Conservation (phyloP, 2,888 invertebrate genomes). For the Clusia tigrina region DNA sequence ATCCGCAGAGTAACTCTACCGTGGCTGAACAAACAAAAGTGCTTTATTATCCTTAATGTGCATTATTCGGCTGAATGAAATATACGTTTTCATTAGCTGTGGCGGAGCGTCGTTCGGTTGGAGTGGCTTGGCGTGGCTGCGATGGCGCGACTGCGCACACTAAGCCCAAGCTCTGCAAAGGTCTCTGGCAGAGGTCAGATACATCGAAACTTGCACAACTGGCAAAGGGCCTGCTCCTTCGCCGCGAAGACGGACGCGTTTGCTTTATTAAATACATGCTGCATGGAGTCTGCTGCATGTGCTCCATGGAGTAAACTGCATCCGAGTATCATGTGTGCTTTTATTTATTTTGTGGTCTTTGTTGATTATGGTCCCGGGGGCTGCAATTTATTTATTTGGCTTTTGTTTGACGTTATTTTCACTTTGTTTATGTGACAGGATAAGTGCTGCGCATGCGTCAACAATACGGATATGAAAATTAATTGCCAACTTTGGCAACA, state of each 20-base stretch:
- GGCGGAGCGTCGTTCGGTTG: not conserved
- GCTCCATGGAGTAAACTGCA: constrained; percentile 22
- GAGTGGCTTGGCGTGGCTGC: not conserved
- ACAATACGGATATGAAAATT: constrained; percentile 31
- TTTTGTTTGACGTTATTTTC: constrained; percentile 33
- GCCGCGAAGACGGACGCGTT: not conserved
- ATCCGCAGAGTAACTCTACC: no score
- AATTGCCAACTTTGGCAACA: constrained; percentile 27
- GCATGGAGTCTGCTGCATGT: constrained; percentile 12
- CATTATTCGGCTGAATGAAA: constrained; percentile 42
- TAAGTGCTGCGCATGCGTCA: constrained; percentile 35
- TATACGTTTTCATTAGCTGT: constrained; percentile 44
- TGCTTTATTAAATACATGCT: constrained; percentile 3
- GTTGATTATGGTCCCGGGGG: constrained; percentile 25
- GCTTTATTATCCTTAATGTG: constrained; percentile 47
- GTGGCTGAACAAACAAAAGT: constrained; percentile 39
- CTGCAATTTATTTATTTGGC: constrained; percentile 32
- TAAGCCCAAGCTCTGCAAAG: no score
- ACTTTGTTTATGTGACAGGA: constrained; percentile 34
- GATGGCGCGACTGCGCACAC: not conserved
- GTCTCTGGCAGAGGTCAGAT: constrained; percentile 37
- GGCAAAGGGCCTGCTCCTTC: not conserved
- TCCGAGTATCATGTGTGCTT: constrained; percentile 21
- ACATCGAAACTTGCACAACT: constrained; percentile 27
- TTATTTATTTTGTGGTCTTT: constrained; percentile 15